Conservation (phyloP, 2,113 vertebrate species). For the Strix uralensis region DNA sequence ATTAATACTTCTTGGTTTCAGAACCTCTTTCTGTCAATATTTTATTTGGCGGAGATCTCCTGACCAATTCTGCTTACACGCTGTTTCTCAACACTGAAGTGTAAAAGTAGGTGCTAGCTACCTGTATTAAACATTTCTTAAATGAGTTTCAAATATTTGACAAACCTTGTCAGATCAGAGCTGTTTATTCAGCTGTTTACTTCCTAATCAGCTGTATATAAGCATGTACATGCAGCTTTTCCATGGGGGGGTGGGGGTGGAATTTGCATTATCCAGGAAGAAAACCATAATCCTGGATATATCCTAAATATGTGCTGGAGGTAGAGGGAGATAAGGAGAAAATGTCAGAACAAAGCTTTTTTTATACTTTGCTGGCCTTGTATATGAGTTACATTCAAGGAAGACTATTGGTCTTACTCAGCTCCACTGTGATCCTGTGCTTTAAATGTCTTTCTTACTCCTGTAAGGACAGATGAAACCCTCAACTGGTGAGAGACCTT, state of each 20-base stretch:
- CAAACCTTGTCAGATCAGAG: neutral
- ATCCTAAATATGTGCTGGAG: neutral
- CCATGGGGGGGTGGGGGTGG: neutral
- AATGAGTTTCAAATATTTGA: neutral
- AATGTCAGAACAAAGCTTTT: neutral
- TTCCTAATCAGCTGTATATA: neutral
- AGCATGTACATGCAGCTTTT: neutral
- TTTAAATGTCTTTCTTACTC: neutral
- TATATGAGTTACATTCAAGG: accelerated
- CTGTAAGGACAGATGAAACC: neutral
- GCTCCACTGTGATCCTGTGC: neutral
- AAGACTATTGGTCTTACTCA: neutral
- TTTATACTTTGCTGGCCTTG: neutral
- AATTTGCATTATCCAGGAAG: neutral
- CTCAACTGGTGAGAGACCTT: neutral
- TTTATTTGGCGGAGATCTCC: neutral
- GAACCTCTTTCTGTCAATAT: neutral
- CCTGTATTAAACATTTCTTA: neutral
- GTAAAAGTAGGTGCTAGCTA: neutral
- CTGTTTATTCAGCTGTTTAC: neutral
- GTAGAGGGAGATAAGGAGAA: neutral
- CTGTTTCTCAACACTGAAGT: neutral
- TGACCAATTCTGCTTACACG: accelerated
- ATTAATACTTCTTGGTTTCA: neutral
- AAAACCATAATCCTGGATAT: neutral